These are phyloP conservation scores for Amphipyra berbera DNA, from an alignment of 2,888 invertebrate species.

Conservation along the genomic window DNA sequence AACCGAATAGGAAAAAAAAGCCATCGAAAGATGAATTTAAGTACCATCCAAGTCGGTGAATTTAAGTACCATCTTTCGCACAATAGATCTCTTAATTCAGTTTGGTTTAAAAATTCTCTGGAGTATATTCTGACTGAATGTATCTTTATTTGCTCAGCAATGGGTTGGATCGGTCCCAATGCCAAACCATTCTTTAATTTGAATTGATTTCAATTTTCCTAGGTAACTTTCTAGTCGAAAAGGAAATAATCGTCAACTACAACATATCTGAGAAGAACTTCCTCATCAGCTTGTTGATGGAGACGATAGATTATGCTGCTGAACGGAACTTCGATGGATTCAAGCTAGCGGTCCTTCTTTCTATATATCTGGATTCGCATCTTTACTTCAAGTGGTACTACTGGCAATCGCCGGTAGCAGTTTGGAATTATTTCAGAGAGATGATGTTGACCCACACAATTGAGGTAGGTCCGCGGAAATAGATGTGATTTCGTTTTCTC, in stretches of 20 bases:
- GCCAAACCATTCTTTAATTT: no score
- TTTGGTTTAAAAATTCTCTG: no score
- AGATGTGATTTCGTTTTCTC: no score
- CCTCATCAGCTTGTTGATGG: slow-evolving; percentile 70
- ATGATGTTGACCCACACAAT: slow-evolving; percentile 81
- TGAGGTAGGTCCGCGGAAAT: slow-evolving; percentile 65
- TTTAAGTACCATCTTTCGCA: no score
- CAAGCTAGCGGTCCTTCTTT: slow-evolving; percentile 76
- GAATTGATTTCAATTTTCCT: slow-evolving; percentile 2
- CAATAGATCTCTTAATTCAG: no score
- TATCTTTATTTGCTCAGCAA: no score
- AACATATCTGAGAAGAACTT: slow-evolving; percentile 75
- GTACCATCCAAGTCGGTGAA: no score
- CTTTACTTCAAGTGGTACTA: slow-evolving; percentile 80
- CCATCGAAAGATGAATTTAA: no score
- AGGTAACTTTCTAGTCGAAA: slow-evolving; percentile 75
- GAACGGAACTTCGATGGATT: slow-evolving; percentile 72
- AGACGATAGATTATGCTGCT: slow-evolving; percentile 79
- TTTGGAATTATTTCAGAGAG: slow-evolving; percentile 83
- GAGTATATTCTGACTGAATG: no score
- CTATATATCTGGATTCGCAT: slow-evolving; percentile 77
- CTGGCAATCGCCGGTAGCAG: slow-evolving; percentile 73
- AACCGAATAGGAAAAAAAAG: no score
- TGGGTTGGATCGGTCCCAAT: no score
- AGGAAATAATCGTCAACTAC: slow-evolving; percentile 72